A percentile compares a stretch with the other conserved stretches of the same genome.
Conservation (phyloP, 2,888 invertebrate genomes). For the Drosophila pseudotalamancana region DNA sequence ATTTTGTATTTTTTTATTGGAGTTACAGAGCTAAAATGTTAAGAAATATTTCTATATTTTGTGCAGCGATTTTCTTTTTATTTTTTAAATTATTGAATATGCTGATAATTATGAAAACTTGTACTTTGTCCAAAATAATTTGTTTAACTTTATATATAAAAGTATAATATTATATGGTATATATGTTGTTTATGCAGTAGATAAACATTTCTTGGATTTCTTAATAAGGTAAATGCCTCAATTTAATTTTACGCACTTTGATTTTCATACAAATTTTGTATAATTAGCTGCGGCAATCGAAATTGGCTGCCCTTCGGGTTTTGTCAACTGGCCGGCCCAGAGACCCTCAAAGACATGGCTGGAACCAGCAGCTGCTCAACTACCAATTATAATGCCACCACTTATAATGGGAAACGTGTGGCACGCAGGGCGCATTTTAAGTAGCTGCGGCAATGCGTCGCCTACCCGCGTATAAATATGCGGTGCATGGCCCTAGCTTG, state of each 20-base stretch:
- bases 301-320: slow-evolving; percentile 73
- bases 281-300: slow-evolving; percentile 40
- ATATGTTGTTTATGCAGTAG: neutral
- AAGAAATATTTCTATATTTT: too few relatives aligned
- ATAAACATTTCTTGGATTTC: slow-evolving; percentile 14
- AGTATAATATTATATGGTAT: neutral
- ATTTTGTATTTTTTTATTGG: too few relatives aligned
- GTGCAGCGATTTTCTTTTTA: too few relatives aligned
- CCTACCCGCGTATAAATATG: slow-evolving; percentile 59
- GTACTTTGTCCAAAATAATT: too few relatives aligned
- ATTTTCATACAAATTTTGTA: slow-evolving; percentile 30
- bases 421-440: slow-evolving; percentile 52
- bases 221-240: slow-evolving; percentile 5
- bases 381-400: slow-evolving; percentile 55
- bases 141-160: too few relatives aligned
- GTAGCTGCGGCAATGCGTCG: slow-evolving; percentile 26
- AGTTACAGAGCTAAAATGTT: too few relatives aligned
- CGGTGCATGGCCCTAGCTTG: slow-evolving; percentile 32
- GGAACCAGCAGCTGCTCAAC: slow-evolving; percentile 34
- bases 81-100: too few relatives aligned
- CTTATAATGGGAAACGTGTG: slow-evolving; percentile 60
- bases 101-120: too few relatives aligned
- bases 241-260: slow-evolving; percentile 19
- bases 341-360: slow-evolving; percentile 52
- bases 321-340: slow-evolving; percentile 29